Evolutionary conservation across 2,888 invertebrate species (phyloP), one percentile per base, ranked within the genome.

Genomic region (Lingula anatina): DNA sequence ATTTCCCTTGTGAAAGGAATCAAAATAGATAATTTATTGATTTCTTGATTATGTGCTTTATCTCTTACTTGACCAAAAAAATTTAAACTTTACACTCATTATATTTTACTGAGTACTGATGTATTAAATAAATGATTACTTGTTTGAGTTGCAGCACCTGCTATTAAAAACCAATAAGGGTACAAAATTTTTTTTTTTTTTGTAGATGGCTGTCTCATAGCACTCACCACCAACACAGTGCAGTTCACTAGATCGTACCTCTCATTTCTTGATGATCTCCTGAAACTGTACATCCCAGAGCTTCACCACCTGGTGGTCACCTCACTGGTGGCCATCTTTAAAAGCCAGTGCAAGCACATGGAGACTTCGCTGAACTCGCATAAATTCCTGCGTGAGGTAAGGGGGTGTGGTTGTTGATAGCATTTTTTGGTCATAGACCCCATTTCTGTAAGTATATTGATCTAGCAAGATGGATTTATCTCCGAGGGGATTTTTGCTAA

Each of bases 221-320:
- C 86, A 57, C 78, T 91, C 62, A 90, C 90, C 0, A 83, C 83
- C 66, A 90, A 89, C 77, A 89, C 88, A 4, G 80, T 89, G 56
- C 84, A 86, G 68, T 91, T 91, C 77, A 84, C 86, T 5, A 88
- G 87, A 75, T 81, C 87, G 3, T 87, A 86, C 64, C 78, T 89
- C 39, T 83, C 84, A 24, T 80, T 90, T 53, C 81, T 89, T 55
- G 86, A 87, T 60, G 86, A 90, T 68, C 86, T 90, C 59, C 76
- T 90, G 59, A 83, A 85, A 65, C 80, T 91, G 53, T 84, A 85
- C 55, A 87, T 86, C 1, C 83, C 85, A 24, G 89, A 89, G 71
- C 82, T 87, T 69, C 83, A 88, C 75, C 81, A 83, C 57, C 82
- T 85, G 0, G 83, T 90, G 43, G 87, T 87, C 60, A 85, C 85